phyloP scores from a whole-genome alignment of 2,888 invertebrate genomes.

The Stegophylla sp. region DNA sequence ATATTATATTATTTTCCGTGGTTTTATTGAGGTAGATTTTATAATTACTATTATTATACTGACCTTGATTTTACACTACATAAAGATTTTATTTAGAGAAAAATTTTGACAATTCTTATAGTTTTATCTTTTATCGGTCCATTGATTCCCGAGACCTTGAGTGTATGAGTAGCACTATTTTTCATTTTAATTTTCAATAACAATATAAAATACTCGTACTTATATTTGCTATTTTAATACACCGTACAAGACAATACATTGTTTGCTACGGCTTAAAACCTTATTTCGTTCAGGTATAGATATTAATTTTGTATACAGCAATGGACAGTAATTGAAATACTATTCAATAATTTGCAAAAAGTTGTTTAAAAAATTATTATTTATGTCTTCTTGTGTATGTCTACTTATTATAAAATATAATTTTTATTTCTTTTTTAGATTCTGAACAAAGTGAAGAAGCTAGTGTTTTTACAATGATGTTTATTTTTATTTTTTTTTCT shows the following conservation, averaged over 20 bases:
- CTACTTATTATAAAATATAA: too few relatives aligned
- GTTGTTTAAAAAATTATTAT: too few relatives aligned
- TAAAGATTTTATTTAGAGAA: slow-evolving; percentile 31
- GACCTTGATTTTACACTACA: slow-evolving; percentile 14
- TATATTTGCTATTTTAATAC: too few relatives aligned
- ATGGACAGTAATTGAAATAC: neutral
- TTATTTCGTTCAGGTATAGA: neutral
- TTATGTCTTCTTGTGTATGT: too few relatives aligned
- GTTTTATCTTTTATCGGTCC: neutral
- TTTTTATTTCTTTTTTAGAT: too few relatives aligned
- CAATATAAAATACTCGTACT: neutral
- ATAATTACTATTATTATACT: neutral
- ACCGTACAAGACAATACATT: slow-evolving; percentile 2
- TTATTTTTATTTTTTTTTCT: too few relatives aligned
- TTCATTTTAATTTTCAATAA: neutral
- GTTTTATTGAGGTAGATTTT: neutral
- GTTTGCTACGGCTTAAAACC: neutral
- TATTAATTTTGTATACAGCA: neutral
- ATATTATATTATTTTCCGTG: neutral
- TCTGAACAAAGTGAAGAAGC: too few relatives aligned
- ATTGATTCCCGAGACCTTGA: slow-evolving; percentile 40
- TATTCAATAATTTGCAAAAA: neutral
- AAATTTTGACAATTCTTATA: slow-evolving; percentile 13
- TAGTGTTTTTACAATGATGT: too few relatives aligned
- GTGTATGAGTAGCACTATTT: neutral